Base-by-base conservation (phyloP, 2,113 vertebrate species). In the Notothenia coriiceps region DNA sequence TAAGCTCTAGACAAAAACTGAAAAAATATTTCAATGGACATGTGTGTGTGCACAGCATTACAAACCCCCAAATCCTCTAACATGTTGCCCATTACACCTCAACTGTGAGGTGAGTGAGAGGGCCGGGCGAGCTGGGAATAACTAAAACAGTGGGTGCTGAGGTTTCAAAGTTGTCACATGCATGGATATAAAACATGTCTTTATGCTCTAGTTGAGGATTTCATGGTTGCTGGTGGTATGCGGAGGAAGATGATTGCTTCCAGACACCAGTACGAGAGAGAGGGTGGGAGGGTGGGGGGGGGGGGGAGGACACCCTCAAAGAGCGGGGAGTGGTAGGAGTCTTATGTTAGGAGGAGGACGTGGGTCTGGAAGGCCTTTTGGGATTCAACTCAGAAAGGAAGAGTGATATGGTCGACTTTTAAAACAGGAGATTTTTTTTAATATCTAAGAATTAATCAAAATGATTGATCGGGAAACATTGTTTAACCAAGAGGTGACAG, bases 201-300 rank as follows among this genome's bases (percentile, higher is more conserved):
- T 89, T 91, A 88, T 83, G 88, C 84, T 91, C 77, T 74, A 76
- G 88, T 88, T 91, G 88, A 85, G 70, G 89, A 95, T 93, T 92
- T 93, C 89, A 93, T 91, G 92, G 87, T 89, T 85, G 85, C 87
- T 90, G 83, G 72, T 89, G 93, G 92, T 90, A 93, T 94, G 93
- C 80, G 70, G 75, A 88, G 86, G 85, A 74, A 74, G 83, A 85
- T 93, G 89, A 94, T 94, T 94, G 90, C 79, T 94, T 94, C 92
- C 94, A 95, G 95, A 94, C 89, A 72, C 65, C 44, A 46, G 65
- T 0, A 9, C 61, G 54, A 47, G 74, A 62, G 74, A 73, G 84
- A 71, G 67, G 35, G 78, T 74, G 73, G 35, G 63, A 54, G 25
- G 57, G 70, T 77, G 71, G 63, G 84, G 72, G 79, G 64, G 57